Evolutionary conservation across 2,888 invertebrate species (phyloP).

Genomic region (Drosophila vallismaia): DNA sequence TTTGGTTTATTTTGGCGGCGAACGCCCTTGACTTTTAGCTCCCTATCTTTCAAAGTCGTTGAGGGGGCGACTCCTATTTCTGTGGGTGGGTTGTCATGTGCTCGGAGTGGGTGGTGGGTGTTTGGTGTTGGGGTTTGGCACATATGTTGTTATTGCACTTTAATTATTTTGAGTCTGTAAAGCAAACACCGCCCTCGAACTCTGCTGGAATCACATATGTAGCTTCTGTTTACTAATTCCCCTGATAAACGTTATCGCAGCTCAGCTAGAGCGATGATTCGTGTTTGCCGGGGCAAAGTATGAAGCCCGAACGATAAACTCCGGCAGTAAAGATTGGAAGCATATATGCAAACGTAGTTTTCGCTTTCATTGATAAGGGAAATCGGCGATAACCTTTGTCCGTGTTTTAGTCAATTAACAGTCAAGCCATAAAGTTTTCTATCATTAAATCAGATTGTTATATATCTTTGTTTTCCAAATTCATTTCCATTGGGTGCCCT

Average conservation of each 20-base stretch:
- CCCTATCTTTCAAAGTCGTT: conserved; percentile 31
- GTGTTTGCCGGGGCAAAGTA: conserved; percentile 36
- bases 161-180: conserved; percentile 19
- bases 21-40: neutral
- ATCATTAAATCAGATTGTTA: neutral
- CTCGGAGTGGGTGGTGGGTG: conserved; percentile 14
- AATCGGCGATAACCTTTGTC: conserved; percentile 42
- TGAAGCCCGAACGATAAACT: conserved; percentile 30
- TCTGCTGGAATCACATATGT: conserved; percentile 1
- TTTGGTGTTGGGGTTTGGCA: neutral
- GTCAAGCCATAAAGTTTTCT: conserved; percentile 14
- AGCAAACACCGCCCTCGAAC: conserved; percentile 4
- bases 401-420: conserved; percentile 23
- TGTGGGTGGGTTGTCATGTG: conserved; percentile 24
- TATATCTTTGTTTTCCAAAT: neutral
- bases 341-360: conserved; percentile 8
- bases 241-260: conserved; percentile 55
- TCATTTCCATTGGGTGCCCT: conserved; percentile 6
- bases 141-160: conserved; percentile 40
- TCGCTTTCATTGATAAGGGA: conserved; percentile 52
- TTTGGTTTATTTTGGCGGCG: neutral
- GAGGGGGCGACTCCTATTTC: conserved; percentile 11
- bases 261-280: neutral
- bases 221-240: conserved; percentile 33
- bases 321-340: conserved; percentile 15